Evolutionary conservation across 2,797 vertebrate genomes (phyloP).

Genomic region (Chromobotia macracanthus): DNA sequence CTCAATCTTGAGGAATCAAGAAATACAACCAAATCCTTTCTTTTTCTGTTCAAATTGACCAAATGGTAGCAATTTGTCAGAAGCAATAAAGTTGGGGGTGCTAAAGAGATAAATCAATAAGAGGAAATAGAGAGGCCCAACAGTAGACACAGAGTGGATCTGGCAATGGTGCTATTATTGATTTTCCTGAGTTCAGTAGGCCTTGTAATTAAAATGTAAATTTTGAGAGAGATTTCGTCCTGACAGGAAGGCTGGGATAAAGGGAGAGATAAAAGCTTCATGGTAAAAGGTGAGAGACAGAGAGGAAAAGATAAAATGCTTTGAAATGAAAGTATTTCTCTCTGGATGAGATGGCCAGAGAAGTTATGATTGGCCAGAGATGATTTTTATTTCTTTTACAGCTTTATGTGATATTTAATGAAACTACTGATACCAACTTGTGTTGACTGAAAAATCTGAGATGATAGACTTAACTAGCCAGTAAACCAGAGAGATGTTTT

Average conservation of each 20-base stretch:
- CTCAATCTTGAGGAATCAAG: constrained; percentile 50
- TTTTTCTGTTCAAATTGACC: constrained; percentile 80
- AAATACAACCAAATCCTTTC: constrained; percentile 70
- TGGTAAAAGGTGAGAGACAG: constrained; percentile 57
- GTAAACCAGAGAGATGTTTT: constrained; percentile 45
- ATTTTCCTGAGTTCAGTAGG: constrained; percentile 94
- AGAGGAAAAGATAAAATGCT: constrained; percentile 56
- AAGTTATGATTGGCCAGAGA: constrained; percentile 28
- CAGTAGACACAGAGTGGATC: constrained; percentile 72
- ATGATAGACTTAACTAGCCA: constrained; percentile 41
- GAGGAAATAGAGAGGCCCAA: constrained; percentile 79
- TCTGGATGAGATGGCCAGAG: constrained; percentile 35
- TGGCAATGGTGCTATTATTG: constrained; percentile 87
- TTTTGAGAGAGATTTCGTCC: constrained; percentile 97
- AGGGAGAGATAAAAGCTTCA: constrained; percentile 88
- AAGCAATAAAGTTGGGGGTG: constrained; percentile 80
- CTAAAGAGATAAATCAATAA: constrained; percentile 85
- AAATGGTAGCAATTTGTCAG: constrained; percentile 84
- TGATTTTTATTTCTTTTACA: constrained; percentile 37
- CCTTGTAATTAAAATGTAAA: constrained; percentile 99
- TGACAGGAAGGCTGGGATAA: constrained; percentile 94
- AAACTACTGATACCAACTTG: constrained; percentile 40
- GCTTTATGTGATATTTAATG: constrained; percentile 51
- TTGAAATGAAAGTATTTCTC: constrained; percentile 46
- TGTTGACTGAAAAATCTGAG: constrained; percentile 43